phyloP scores from a whole-genome alignment of 2,797 vertebrate species.

The Myoxocephalus aenaeus region DNA sequence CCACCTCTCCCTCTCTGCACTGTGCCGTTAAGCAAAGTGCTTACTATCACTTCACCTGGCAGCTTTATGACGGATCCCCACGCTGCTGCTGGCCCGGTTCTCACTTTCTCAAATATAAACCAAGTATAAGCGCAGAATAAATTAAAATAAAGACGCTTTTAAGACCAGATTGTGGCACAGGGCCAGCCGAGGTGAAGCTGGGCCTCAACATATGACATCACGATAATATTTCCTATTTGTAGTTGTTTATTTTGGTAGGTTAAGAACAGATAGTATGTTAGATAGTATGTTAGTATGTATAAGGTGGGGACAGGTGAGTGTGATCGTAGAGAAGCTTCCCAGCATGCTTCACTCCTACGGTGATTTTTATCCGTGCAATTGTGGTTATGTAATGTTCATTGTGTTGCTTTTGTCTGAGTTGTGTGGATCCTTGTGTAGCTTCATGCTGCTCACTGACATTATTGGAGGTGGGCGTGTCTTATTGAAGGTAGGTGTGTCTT shows the following conservation, averaged over 20 bases:
- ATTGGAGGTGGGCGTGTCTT: too few species aligned
- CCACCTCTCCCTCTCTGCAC: background rate
- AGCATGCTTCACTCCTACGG: background rate
- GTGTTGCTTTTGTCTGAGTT: too few species aligned
- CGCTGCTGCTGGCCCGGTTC: background rate
- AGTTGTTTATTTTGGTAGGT: background rate
- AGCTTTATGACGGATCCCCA: background rate
- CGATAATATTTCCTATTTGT: background rate
- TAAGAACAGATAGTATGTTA: background rate
- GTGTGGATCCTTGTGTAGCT: too few species aligned
- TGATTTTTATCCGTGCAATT: too few species aligned
- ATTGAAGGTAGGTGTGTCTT: too few species aligned
- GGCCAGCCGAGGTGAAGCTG: background rate
- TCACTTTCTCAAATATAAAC: background rate
- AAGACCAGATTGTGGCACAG: background rate
- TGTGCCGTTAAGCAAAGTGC: background rate
- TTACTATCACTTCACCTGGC: conserved; percentile 10
- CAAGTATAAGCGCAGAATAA: background rate
- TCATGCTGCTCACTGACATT: too few species aligned
- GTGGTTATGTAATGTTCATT: too few species aligned
- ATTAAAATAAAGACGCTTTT: background rate
- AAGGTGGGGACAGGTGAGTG: background rate
- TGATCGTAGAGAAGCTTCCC: background rate
- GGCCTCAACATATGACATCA: background rate
- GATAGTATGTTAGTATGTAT: too few species aligned